phyloP scores from a whole-genome alignment of 1,140 invertebrate genomes.

The Drosophila erecta region DNA sequence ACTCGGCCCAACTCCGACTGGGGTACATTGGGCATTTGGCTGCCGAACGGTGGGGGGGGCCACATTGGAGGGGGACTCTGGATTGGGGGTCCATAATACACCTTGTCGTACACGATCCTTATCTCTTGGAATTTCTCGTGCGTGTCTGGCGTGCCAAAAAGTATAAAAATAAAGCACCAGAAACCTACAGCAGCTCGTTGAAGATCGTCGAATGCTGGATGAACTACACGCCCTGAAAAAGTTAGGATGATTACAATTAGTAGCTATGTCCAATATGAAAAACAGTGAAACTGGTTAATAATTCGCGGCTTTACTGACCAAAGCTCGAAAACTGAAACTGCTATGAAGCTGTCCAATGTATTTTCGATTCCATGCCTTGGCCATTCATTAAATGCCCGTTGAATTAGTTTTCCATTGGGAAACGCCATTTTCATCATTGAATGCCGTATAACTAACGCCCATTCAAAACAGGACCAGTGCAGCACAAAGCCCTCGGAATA shows the following conservation, averaged over 20 bases:
- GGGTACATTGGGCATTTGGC: slow-evolving; percentile 5
- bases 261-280: too few relatives aligned
- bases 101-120: slow-evolving; percentile 84
- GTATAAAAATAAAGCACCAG: slow-evolving; percentile 63
- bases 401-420: too few relatives aligned
- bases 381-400: too few relatives aligned
- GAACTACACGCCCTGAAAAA: too few relatives aligned
- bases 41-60: slow-evolving; percentile 9
- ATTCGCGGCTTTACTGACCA: too few relatives aligned
- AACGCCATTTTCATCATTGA: too few relatives aligned
- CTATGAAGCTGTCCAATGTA: too few relatives aligned
- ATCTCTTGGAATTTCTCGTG: slow-evolving; percentile 83
- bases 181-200: not conserved
- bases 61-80: slow-evolving; percentile 10
- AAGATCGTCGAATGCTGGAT: slow-evolving; percentile 31
- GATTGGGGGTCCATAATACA: slow-evolving; percentile 79
- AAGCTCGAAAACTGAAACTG: too few relatives aligned
- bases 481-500: slow-evolving; percentile 6
- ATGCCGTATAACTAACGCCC: not conserved
- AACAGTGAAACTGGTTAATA: too few relatives aligned
- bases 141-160: slow-evolving; percentile 77
- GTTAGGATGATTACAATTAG: too few relatives aligned
- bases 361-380: too few relatives aligned
- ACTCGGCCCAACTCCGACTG: slow-evolving; percentile 48
- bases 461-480: too few relatives aligned